These are phyloP conservation scores for Endotricha flammealis DNA, from an alignment of 2,888 invertebrate species.

Conservation along the genomic window DNA sequence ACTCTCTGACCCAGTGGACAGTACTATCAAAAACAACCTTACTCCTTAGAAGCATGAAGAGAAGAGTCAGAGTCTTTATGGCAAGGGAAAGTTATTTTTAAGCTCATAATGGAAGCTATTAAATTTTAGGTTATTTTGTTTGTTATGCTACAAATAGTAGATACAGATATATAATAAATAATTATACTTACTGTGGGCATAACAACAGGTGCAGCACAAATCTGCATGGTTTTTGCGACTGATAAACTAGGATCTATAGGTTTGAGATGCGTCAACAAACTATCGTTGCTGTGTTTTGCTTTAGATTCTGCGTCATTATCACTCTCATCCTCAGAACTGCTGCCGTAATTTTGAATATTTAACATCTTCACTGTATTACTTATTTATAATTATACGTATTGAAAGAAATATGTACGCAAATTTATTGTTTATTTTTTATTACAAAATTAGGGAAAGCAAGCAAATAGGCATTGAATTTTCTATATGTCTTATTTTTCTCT, in stretches of 20 bases:
- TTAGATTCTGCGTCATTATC: slow-evolving; percentile 59
- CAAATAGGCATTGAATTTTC: too few species aligned
- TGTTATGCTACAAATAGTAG: slow-evolving; percentile 4
- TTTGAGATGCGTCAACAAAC: slow-evolving; percentile 71
- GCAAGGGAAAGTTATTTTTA: too few species aligned
- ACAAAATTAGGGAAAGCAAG: too few species aligned
- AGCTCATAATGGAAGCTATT: too few species aligned
- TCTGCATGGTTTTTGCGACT: slow-evolving; percentile 80
- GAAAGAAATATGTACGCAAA: slow-evolving; percentile 1
- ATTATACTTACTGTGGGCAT: slow-evolving; percentile 82
- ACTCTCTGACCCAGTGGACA: too few species aligned
- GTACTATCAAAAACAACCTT: too few species aligned
- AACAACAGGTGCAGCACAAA: slow-evolving; percentile 91
- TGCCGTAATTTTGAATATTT: slow-evolving; percentile 85
- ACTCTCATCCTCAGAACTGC: slow-evolving; percentile 84
- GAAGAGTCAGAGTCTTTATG: too few species aligned
- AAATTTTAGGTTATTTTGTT: too few species aligned
- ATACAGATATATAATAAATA: background rate
- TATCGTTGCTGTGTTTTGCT: slow-evolving; percentile 57
- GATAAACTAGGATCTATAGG: slow-evolving; percentile 78
- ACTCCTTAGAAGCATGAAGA: too few species aligned
- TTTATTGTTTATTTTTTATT: too few species aligned
- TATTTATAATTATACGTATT: background rate
- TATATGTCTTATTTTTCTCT: too few species aligned
- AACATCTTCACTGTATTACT: slow-evolving; percentile 72